Evolutionary conservation across 35 echinoderm and acorn worm species (phyloP).

Genomic region (Anneissia japonica): DNA sequence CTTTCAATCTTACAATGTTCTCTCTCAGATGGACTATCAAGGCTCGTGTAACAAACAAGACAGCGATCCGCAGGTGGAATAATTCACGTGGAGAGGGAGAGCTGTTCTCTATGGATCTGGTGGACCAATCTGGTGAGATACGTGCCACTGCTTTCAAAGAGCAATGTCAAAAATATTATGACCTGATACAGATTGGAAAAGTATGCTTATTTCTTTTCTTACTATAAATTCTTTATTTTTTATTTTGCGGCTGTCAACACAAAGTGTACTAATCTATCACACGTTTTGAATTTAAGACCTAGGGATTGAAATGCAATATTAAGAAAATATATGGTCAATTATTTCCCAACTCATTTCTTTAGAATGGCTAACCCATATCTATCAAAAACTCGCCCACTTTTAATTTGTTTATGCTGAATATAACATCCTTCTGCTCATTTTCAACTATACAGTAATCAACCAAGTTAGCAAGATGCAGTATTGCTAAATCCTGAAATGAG

Average conservation of each 20-base stretch:
- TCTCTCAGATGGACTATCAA: slow-evolving; percentile 86
- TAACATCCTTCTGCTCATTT: too few species aligned
- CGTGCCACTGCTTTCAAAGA: slow-evolving; percentile 92
- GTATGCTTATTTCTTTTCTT: slow-evolving; percentile 15
- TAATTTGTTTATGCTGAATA: too few species aligned
- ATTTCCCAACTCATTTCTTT: too few species aligned
- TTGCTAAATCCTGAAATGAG: too few species aligned
- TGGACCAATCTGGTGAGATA: slow-evolving; percentile 84
- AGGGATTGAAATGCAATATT: background rate
- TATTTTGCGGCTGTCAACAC: too few species aligned
- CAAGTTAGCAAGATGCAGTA: too few species aligned
- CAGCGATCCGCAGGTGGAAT: slow-evolving; percentile 68
- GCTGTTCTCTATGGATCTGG: slow-evolving; percentile 95
- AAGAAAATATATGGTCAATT: too few species aligned
- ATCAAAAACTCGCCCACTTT: too few species aligned
- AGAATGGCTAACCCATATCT: too few species aligned
- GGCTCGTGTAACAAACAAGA: slow-evolving; percentile 79
- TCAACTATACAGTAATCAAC: too few species aligned
- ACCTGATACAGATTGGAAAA: slow-evolving; percentile 85
- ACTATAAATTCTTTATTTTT: too few species aligned
- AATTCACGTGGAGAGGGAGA: slow-evolving; percentile 90
- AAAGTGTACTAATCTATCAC: too few species aligned
- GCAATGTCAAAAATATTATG: slow-evolving; percentile 65
- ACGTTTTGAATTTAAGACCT: background rate
- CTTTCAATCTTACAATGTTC: background rate